These are phyloP conservation scores for Trichonephila inaurata DNA, from an alignment of 1,140 invertebrate species.

Conservation along the genomic window DNA sequence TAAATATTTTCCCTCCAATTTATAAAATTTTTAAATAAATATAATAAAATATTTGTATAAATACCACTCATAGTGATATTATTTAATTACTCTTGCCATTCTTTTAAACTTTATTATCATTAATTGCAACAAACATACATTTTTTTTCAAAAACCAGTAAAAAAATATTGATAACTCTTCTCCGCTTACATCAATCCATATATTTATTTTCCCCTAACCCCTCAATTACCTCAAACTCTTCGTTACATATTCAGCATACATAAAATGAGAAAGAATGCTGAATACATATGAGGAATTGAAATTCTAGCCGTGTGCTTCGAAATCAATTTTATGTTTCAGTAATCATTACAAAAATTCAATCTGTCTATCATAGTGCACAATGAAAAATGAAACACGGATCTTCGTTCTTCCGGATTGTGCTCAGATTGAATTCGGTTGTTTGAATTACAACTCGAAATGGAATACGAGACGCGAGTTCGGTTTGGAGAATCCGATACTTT, in stretches of 20 bases:
- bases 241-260: slow-evolving; percentile 17
- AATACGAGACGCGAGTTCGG: background rate
- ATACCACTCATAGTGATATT: no score
- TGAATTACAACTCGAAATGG: background rate
- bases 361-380: background rate
- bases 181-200: background rate
- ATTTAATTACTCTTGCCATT: background rate
- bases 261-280: background rate
- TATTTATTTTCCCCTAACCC: background rate
- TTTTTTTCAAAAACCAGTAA: background rate
- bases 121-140: background rate
- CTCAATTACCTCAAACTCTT: slow-evolving; percentile 15
- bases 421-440: slow-evolving; percentile 13
- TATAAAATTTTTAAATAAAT: no score
- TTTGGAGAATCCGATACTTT: background rate
- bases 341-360: slow-evolving; percentile 22
- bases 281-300: slow-evolving; percentile 11
- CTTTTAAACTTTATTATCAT: background rate
- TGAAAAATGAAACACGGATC: slow-evolving; percentile 8
- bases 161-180: background rate
- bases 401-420: background rate
- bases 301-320: background rate
- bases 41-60: no score
- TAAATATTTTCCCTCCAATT: no score
- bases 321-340: slow-evolving; percentile 39